Percentiles rank a stretch among this genome's conserved stretches.
Conservation (phyloP, 2,888 invertebrate species). For the Drosophila koepferae region DNA sequence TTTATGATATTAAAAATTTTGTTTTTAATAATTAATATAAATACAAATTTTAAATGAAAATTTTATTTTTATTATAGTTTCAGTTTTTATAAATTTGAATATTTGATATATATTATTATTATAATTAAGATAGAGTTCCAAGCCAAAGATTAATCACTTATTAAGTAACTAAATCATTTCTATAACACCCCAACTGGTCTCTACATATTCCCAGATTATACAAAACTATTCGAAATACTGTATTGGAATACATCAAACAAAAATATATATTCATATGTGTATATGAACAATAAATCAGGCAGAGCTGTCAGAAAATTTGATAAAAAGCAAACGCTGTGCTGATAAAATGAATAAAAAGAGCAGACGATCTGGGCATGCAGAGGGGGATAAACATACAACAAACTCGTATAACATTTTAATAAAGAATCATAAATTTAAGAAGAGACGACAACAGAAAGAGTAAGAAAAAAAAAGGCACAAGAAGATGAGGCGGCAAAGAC, state of each 20-base stretch:
- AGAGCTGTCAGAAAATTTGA: conserved; percentile 71
- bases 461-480: conserved; percentile 3
- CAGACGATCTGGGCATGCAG: conserved; percentile 12
- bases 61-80: too few species aligned
- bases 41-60: too few species aligned
- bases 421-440: conserved; percentile 75
- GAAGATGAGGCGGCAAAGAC: conserved; percentile 12
- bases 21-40: too few species aligned
- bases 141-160: conserved; percentile 25
- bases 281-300: conserved; percentile 69
- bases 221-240: conserved; percentile 40
- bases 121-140: neutral
- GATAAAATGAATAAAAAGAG: conserved; percentile 61
- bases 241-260: conserved; percentile 39
- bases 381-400: conserved; percentile 27
- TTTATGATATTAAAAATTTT: too few species aligned
- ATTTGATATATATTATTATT: neutral
- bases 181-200: neutral
- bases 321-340: conserved; percentile 60
- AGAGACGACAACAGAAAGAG: conserved; percentile 50
- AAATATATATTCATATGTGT: conserved; percentile 12
- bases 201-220: conserved; percentile 11
- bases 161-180: conserved; percentile 22
- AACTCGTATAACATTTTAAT: conserved; percentile 78
- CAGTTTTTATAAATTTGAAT: too few species aligned